Conservation (phyloP, 2,113 vertebrate species). For the Carassius gibelio region DNA sequence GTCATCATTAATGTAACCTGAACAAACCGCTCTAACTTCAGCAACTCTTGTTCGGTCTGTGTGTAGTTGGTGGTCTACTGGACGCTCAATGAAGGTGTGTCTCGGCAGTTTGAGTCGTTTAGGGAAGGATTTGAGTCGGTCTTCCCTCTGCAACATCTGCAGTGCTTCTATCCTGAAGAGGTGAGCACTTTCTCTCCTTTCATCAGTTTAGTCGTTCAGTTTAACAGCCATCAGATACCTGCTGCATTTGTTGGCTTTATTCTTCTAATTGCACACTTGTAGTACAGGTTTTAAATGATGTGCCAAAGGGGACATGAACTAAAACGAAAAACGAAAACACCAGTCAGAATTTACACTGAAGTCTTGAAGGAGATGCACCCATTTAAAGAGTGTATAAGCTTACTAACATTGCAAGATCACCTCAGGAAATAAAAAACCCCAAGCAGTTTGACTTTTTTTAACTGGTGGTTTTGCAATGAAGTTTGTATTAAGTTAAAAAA, state of each 20-base stretch:
- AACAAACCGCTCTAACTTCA: not conserved
- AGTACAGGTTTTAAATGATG: not conserved
- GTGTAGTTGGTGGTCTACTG: constrained; percentile 96
- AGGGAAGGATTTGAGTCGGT: constrained; percentile 98
- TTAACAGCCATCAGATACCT: not conserved
- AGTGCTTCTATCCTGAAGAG: constrained; percentile 99
- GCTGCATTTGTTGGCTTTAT: not conserved
- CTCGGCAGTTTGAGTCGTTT: constrained; percentile 96
- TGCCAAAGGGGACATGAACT: not conserved
- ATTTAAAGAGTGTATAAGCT: too few species aligned
- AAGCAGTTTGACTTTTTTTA: not conserved
- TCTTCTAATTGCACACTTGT: too few species aligned
- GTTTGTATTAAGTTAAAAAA: not conserved
- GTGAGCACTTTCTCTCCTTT: constrained; percentile 65
- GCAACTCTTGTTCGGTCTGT: not conserved
- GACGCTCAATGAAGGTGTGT: constrained; percentile 97
- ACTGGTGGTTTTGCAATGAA: not conserved
- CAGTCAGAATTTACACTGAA: too few species aligned
- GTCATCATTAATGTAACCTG: not conserved
- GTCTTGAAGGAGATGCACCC: too few species aligned
- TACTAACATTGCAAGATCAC: too few species aligned
- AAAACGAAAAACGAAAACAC: too few species aligned
- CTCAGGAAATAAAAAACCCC: not conserved
- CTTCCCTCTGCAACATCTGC: constrained; percentile 96
- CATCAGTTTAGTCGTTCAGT: too few species aligned